These are phyloP conservation scores for Goniozus legneri DNA, from an alignment of 1,140 invertebrate genomes.

Conservation along the genomic window DNA sequence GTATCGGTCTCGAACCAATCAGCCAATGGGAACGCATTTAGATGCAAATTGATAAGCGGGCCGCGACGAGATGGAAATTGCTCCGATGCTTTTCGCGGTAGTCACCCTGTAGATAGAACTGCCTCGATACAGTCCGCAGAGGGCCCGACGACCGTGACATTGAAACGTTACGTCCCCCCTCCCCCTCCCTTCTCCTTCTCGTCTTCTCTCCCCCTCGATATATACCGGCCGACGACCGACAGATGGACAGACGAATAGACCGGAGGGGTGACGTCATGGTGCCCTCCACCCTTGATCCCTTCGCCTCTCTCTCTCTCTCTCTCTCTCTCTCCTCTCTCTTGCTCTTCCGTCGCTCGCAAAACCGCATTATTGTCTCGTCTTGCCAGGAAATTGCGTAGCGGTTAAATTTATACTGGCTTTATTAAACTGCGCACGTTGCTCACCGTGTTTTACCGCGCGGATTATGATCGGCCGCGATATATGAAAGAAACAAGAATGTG, in stretches of 20 bases:
- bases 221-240: conserved; percentile 4
- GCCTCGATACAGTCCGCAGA: no score
- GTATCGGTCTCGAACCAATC: no score
- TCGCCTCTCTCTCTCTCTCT: background rate
- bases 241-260: conserved; percentile 20
- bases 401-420: background rate
- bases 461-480: no score
- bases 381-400: background rate
- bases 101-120: no score
- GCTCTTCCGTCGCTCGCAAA: background rate
- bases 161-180: conserved; percentile 27
- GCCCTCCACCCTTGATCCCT: conserved; percentile 1
- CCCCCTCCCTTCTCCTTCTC: background rate
- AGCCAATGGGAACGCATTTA: no score
- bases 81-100: no score
- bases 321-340: background rate
- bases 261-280: conserved; percentile 20
- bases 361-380: background rate
- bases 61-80: no score
- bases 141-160: conserved; percentile 28
- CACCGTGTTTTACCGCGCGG: background rate
- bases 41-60: no score
- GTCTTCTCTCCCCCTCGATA: conserved; percentile 9
- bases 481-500: no score
- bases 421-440: background rate